Percentiles rank a stretch among this genome's conserved stretches.
These are phyloP conservation scores for Drosophila elegans DNA, from an alignment of 1,140 invertebrate genomes.

Conservation along the genomic window DNA sequence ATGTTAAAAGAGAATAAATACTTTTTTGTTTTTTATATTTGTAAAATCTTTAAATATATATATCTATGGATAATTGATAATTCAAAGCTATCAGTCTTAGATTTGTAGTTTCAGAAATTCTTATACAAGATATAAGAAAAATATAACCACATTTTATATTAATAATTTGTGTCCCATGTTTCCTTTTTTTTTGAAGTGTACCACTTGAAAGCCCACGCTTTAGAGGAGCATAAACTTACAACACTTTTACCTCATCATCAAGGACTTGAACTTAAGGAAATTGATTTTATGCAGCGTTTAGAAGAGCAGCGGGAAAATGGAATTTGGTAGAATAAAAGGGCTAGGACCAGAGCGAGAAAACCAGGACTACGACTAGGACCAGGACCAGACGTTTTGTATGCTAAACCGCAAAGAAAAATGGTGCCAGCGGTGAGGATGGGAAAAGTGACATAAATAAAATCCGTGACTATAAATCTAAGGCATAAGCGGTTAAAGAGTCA, in stretches of 20 bases:
- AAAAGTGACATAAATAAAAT: conserved; percentile 80
- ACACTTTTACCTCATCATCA: conserved; percentile 77
- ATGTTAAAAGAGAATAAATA: too few species aligned
- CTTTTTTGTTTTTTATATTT: too few species aligned
- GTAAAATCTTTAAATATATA: too few species aligned
- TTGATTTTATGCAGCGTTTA: conserved; percentile 76
- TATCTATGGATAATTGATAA: too few species aligned
- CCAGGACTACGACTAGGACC: not conserved
- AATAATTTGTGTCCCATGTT: too few species aligned
- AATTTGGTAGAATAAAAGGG: conserved; percentile 12
- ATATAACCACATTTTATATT: too few species aligned
- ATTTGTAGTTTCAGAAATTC: too few species aligned
- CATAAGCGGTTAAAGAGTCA: conserved; percentile 77
- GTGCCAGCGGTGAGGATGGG: conserved; percentile 35
- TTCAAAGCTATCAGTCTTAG: too few species aligned
- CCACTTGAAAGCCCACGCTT: conserved; percentile 2
- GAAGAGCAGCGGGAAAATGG: conserved; percentile 12
- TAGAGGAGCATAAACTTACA: conserved; percentile 65
- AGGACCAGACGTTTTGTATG: conserved; percentile 49
- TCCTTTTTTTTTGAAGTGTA: not conserved
- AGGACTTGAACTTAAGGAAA: conserved; percentile 62
- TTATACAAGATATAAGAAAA: too few species aligned
- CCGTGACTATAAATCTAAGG: conserved; percentile 80
- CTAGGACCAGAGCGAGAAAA: not conserved
- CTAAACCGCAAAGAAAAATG: conserved; percentile 73